Evolutionary conservation across 2,888 invertebrate genomes (phyloP).

Genomic region (Hartigia nigra): DNA sequence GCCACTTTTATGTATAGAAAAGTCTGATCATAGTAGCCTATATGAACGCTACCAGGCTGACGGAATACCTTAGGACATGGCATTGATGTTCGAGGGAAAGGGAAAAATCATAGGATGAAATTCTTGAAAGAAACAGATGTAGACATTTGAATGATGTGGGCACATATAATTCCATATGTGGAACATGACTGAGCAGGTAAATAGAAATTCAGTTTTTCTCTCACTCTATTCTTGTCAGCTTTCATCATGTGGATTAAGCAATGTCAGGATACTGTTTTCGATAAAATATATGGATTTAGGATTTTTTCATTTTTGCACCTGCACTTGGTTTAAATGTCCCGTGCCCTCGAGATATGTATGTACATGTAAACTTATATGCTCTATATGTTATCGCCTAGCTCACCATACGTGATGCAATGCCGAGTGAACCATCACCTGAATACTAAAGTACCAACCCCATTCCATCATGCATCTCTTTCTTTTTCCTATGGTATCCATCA

Average conservation of each 20-base stretch:
- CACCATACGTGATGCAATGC: constrained; percentile 57
- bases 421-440: constrained; percentile 47
- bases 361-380: constrained; percentile 43
- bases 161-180: not conserved
- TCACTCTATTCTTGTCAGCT: not conserved
- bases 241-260: not conserved
- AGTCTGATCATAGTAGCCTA: constrained; percentile 33
- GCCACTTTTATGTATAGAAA: constrained; percentile 52
- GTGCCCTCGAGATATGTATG: constrained; percentile 33
- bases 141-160: not conserved
- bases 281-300: not conserved
- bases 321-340: not conserved
- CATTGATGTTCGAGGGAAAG: not conserved
- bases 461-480: constrained; percentile 26
- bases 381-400: constrained; percentile 44
- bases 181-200: not conserved
- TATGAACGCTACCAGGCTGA: not conserved
- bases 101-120: not conserved
- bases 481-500: constrained; percentile 16
- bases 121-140: not conserved
- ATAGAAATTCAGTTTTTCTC: not conserved
- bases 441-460: constrained; percentile 44
- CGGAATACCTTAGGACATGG: not conserved
- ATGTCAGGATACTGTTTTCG: not conserved
- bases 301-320: not conserved